Evolutionary conservation across 2,888 invertebrate species (phyloP).

Genomic region (Iselma pallidipennis): DNA sequence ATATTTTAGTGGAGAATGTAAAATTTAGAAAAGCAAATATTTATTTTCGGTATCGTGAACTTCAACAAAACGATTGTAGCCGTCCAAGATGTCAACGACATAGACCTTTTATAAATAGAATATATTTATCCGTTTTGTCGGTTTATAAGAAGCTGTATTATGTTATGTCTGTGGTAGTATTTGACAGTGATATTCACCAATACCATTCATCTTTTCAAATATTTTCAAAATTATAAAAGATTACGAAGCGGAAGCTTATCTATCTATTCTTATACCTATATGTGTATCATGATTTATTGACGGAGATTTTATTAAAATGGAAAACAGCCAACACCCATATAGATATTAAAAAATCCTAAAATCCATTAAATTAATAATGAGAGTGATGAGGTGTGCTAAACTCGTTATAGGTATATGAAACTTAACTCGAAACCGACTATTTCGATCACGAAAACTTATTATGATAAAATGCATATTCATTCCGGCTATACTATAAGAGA

Average conservation of each 20-base stretch:
- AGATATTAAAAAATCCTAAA: background rate
- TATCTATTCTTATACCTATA: no score
- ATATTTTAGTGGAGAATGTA: background rate
- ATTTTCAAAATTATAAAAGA: no score
- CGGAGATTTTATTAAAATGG: background rate
- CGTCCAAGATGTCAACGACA: constrained; percentile 7
- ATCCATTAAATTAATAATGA: background rate
- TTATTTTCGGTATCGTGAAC: constrained; percentile 5
- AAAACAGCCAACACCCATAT: background rate
- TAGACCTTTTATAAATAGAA: constrained; percentile 7
- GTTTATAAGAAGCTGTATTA: background rate
- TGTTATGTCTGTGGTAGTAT: background rate
- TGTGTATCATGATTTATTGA: background rate
- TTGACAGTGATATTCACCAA: background rate
- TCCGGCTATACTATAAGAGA: background rate
- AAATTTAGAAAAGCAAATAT: background rate
- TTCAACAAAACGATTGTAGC: constrained; percentile 6
- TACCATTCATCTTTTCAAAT: background rate
- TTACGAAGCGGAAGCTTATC: no score
- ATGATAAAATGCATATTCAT: background rate
- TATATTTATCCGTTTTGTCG: background rate
- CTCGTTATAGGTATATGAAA: no score
- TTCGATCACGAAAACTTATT: background rate
- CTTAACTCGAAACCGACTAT: background rate
- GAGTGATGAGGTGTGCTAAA: background rate